Evolutionary conservation across 1,140 invertebrate species (phyloP), one percentile per base, ranked within the genome.

Genomic region (Papilio polytes): DNA sequence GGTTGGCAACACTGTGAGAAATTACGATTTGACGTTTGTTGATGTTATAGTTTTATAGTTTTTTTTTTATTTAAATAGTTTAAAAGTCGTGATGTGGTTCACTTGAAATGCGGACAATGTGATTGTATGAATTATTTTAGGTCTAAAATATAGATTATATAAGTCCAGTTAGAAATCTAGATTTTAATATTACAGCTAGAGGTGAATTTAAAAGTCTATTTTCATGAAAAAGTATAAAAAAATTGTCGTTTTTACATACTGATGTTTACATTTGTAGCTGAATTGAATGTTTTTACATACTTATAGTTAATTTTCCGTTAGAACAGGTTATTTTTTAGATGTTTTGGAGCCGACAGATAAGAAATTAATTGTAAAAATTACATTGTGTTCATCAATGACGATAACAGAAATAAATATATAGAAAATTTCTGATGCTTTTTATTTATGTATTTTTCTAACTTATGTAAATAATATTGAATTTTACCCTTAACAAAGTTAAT

Each of bases 171-270:
- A 82, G 81, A 82, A 81, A 83, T 83, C 63, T 80, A 79, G 85
- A 77, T 73, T 73, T 80, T 81, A 36, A 79, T 87, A 86, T 88
- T 87, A 83, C 87, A 89, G 77, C 84, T 86, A 80, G 73, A 85
- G 59, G 59, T 79, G 82, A 86, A 89, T 85, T 72, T 92, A 91
- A 91, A 48, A 31, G 88, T 85, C 87, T 91, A 90, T 91, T 91
- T 92, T 92, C 86, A 87, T 86, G 83, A 83, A 85, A 89, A 89
- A 88, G 88, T 88, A 89, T 84, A 85, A 84, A 86, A 84, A 82
- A 85, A 87, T 89, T 81, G 82, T 84, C 85, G 84, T 74, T 20
- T 74, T 70, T 70, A 70, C 63, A 31, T 70, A 70, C 63, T 70
- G 63, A 70, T 70, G 63, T 70, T 70, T 31, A 70, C 63, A 70